phyloP scores from a whole-genome alignment of 2,888 invertebrate species.

The Spisula solida region DNA sequence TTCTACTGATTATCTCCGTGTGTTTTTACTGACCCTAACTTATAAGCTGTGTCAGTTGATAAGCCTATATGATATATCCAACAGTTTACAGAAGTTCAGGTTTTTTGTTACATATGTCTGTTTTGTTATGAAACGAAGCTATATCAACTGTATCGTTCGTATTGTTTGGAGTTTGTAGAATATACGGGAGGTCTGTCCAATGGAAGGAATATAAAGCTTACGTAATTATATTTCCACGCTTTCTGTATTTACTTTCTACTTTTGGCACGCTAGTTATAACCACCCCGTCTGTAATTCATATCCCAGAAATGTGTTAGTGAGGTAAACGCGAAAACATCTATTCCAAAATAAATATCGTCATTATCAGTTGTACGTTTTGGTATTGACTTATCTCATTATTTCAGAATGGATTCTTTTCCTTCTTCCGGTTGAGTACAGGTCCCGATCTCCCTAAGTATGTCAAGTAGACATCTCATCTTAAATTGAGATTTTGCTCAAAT shows the following conservation, averaged over 20 bases:
- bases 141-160: neutral
- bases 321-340: neutral
- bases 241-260: constrained; percentile 31
- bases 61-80: neutral
- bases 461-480: too few species aligned
- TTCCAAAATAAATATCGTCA: neutral
- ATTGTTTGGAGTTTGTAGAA: neutral
- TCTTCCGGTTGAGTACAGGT: too few species aligned
- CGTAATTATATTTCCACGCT: constrained; percentile 39
- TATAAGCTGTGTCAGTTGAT: neutral
- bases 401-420: too few species aligned
- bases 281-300: constrained; percentile 47
- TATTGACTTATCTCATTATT: too few species aligned
- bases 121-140: neutral
- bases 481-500: too few species aligned
- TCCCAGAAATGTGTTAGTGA: constrained; percentile 11
- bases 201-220: neutral
- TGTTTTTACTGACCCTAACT: constrained; percentile 25
- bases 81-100: neutral
- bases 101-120: neutral
- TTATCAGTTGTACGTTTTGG: too few species aligned
- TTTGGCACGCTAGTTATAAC: constrained; percentile 49
- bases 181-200: constrained; percentile 40
- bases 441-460: too few species aligned
- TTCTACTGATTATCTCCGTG: neutral